Evolutionary conservation across 2,113 vertebrate genomes (phyloP), one percentile per base, ranked within the genome.

Genomic region (Cnemophilus loriae): DNA sequence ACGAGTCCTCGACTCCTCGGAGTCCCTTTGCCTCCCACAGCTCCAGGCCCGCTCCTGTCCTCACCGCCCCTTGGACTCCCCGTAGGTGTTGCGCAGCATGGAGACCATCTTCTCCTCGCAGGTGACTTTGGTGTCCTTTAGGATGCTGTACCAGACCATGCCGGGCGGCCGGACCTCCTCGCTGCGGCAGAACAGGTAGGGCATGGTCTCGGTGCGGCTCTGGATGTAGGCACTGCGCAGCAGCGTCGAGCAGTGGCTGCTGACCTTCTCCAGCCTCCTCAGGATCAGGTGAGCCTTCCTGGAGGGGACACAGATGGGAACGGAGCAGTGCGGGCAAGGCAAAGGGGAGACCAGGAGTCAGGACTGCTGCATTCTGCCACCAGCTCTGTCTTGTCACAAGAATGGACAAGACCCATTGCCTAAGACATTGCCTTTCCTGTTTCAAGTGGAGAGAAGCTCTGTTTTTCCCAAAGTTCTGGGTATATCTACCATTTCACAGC

Each of bases 231-330:
- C 98, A 64, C 99, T 99, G 90, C 98, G 98, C 28, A 99, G 98
- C 74, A 99, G 98, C 26, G 98, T 98, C 0, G 96, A 97, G 88
- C 96, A 99, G 96, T 99, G 99, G 50, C 98, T 96, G 97, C 99
- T 99, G 67, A 99, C 99, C 95, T 98, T 98, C 74, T 99, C 99
- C 94, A 99, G 98, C 39, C 99, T 97, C 73, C 99, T 97, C 16
- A 99, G 98, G 95, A 99, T 99, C 97, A 99, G 96, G 95, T 99
- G 99, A 60, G 99, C 99, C 98, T 99, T 99, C 95, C 99, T 99
- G 96, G 27, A 97, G 91, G 46, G 84, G 33, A 90, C 73, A 64
- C 14, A 55, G 12, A 56, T 5, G 21, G 85, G 61, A 59, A 80
- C 61, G 74, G 88, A 83, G 91, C 56, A 86, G 78, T 49, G 85